A percentile compares a stretch with the other conserved stretches of the same genome.
phyloP scores from a whole-genome alignment of 2,888 invertebrate genomes.

The Acronicta leporina region DNA sequence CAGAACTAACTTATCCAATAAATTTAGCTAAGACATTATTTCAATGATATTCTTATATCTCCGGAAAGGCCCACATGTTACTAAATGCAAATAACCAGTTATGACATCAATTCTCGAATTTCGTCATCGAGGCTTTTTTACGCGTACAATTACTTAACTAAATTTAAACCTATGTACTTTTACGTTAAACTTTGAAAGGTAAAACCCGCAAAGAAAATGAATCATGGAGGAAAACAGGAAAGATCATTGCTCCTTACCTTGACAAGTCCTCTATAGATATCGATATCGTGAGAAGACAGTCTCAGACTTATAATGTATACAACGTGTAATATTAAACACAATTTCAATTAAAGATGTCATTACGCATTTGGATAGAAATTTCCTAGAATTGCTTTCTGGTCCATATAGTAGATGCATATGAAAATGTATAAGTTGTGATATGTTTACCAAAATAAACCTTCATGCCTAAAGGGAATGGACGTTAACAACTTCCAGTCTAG shows the following conservation, averaged over 20 bases:
- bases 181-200: slow-evolving; percentile 1
- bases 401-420: too few species aligned
- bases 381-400: too few species aligned
- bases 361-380: too few species aligned
- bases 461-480: not conserved
- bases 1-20: slow-evolving; percentile 4
- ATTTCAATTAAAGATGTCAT: not conserved
- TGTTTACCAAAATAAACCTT: not conserved
- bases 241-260: slow-evolving; percentile 35
- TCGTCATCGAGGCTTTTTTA: slow-evolving; percentile 17
- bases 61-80: slow-evolving; percentile 4
- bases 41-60: slow-evolving; percentile 5
- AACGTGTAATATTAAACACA: not conserved
- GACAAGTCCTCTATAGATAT: slow-evolving; percentile 21
- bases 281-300: not conserved
- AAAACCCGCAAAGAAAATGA: slow-evolving; percentile 15
- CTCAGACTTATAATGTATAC: slow-evolving; percentile 11
- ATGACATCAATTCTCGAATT: too few species aligned
- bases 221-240: slow-evolving; percentile 25
- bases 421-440: not conserved
- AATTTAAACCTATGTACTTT: too few species aligned
- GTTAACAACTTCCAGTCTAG: slow-evolving; percentile 4
- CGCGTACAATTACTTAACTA: not conserved
- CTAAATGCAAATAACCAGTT: not conserved
- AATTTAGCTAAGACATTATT: slow-evolving; percentile 12